A percentile compares a stretch with the other conserved stretches of the same genome.
These are phyloP conservation scores for Tanytarsus gracilentus DNA, from an alignment of 2,888 invertebrate genomes.

Conservation along the genomic window DNA sequence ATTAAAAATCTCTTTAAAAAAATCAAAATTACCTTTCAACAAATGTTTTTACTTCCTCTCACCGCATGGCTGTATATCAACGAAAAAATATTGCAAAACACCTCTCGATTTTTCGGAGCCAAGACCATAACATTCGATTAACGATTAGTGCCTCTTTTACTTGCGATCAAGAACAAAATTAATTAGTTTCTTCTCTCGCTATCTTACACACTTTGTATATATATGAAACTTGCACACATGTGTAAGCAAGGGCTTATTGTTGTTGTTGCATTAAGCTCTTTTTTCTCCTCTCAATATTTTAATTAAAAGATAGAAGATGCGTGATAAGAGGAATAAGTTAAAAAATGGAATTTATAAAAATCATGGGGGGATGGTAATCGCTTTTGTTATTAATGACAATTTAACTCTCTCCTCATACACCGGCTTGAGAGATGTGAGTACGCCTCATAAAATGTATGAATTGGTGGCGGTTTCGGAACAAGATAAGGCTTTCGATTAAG, in stretches of 20 bases:
- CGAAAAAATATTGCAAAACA: constrained; percentile 19
- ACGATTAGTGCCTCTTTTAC: constrained; percentile 1
- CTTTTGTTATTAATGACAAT: constrained; percentile 21
- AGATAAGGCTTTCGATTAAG: not conserved
- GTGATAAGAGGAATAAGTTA: not conserved
- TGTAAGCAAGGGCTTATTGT: not conserved
- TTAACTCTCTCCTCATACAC: not conserved
- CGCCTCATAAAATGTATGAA: not conserved
- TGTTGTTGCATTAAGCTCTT: not conserved
- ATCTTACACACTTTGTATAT: not conserved
- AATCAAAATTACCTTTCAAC: too few species aligned
- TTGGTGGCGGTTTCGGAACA: too few species aligned
- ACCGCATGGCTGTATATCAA: not conserved
- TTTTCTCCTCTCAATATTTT: constrained; percentile 13
- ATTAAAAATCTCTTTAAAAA: too few species aligned
- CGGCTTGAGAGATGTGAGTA: not conserved
- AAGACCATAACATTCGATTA: constrained; percentile 1
- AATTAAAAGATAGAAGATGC: constrained; percentile 23
- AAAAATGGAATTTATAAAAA: not conserved
- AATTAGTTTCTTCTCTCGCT: constrained; percentile 19
- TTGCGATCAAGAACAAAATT: constrained; percentile 16
- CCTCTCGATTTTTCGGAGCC: constrained; percentile 16
- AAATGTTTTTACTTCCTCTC: too few species aligned
- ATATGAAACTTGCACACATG: not conserved
- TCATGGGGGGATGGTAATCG: not conserved